A percentile compares a stretch with the other conserved stretches of the same genome.
phyloP scores from a whole-genome alignment of 2,888 invertebrate genomes.

The Xestia xanthographa region DNA sequence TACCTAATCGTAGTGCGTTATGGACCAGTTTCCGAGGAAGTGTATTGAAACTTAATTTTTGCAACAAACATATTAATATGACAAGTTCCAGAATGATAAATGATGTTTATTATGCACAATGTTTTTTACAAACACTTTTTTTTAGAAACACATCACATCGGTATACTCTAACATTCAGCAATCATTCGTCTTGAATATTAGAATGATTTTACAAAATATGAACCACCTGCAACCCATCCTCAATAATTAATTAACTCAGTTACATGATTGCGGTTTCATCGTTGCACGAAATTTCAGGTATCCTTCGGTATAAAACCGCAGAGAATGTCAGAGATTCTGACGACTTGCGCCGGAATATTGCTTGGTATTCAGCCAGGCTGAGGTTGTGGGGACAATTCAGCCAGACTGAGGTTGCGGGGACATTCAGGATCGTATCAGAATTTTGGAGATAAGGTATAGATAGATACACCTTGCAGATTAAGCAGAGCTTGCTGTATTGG shows the following conservation, averaged over 20 bases:
- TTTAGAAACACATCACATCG: not conserved
- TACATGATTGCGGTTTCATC: conserved; percentile 50
- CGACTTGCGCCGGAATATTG: conserved; percentile 27
- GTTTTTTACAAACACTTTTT: too few relatives aligned
- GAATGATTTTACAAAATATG: not conserved
- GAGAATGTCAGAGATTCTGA: conserved; percentile 55
- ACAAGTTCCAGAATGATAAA: too few relatives aligned
- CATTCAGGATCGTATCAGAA: conserved; percentile 16
- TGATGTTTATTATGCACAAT: too few relatives aligned
- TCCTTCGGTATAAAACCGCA: conserved; percentile 52
- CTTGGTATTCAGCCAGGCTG: conserved; percentile 37
- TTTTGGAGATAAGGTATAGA: not conserved
- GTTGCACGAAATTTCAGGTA: conserved; percentile 51
- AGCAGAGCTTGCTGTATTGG: not conserved
- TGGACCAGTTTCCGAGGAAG: too few relatives aligned
- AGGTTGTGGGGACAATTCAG: conserved; percentile 5
- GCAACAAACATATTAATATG: too few relatives aligned
- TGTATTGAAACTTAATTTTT: too few relatives aligned
- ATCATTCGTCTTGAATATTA: not conserved
- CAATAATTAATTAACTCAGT: conserved; percentile 17
- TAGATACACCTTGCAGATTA: not conserved
- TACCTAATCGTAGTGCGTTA: too few relatives aligned
- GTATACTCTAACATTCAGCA: not conserved
- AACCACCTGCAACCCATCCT: not conserved
- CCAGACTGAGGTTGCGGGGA: conserved; percentile 3